Evolutionary conservation across 1,140 invertebrate species (phyloP).

Genomic region (Aphidius ervi): DNA sequence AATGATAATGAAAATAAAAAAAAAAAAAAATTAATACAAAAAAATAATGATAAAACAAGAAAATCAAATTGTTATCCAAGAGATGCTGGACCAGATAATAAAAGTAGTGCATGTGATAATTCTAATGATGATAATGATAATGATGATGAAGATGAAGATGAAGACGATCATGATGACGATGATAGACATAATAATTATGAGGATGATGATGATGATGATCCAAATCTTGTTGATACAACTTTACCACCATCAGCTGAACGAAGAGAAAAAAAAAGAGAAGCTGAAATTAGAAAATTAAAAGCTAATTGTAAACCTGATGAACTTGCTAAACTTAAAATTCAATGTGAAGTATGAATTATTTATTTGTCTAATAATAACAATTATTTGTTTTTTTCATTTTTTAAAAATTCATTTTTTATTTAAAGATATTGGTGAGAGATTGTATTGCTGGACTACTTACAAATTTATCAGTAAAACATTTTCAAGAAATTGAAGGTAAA

Average conservation of each 20-base stretch:
- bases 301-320: slow-evolving; percentile 79
- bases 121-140: slow-evolving; percentile 33
- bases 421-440: slow-evolving; percentile 58
- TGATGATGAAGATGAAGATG: slow-evolving; percentile 42
- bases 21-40: slow-evolving; percentile 5
- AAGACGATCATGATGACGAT: slow-evolving; percentile 34
- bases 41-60: not conserved
- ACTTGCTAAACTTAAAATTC: slow-evolving; percentile 67
- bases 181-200: slow-evolving; percentile 11
- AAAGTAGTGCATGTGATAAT: slow-evolving; percentile 41
- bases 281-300: slow-evolving; percentile 67
- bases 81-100: slow-evolving; percentile 38
- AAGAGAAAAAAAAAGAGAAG: slow-evolving; percentile 57
- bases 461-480: slow-evolving; percentile 75
- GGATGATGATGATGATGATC: slow-evolving; percentile 45
- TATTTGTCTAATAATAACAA: not conserved
- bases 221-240: slow-evolving; percentile 66
- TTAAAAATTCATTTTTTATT: slow-evolving; percentile 6
- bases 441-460: slow-evolving; percentile 76
- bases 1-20: not conserved
- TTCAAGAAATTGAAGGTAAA: slow-evolving; percentile 79
- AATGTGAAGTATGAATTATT: slow-evolving; percentile 58
- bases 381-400: slow-evolving; percentile 1
- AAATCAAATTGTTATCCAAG: slow-evolving; percentile 27
- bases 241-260: slow-evolving; percentile 61